Conservation (phyloP, 2,888 invertebrate genomes). For the Sesamia inferens region DNA sequence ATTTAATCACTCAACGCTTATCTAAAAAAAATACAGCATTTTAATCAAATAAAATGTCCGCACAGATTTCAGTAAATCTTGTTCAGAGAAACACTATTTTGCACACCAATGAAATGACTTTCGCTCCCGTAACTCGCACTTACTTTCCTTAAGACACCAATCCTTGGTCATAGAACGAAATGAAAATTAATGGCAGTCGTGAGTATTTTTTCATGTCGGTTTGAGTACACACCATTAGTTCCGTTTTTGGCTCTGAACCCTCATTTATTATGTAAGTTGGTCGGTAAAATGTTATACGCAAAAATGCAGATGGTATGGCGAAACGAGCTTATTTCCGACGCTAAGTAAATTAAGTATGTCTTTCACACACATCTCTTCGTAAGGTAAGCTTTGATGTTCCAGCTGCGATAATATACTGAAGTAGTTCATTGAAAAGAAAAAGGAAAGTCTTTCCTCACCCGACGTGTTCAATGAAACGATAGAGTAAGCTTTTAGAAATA, state of each 20-base stretch:
- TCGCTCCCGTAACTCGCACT: conserved; percentile 67
- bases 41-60: conserved; percentile 44
- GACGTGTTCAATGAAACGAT: conserved; percentile 10
- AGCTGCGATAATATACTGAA: conserved; percentile 53
- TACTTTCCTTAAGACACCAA: conserved; percentile 84
- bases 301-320: conserved; percentile 80
- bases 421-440: conserved; percentile 39
- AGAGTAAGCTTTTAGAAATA: conserved; percentile 43
- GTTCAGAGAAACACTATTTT: conserved; percentile 62
- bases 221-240: conserved; percentile 89
- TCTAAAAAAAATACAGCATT: conserved; percentile 24
- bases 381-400: conserved; percentile 63
- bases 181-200: conserved; percentile 88
- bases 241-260: conserved; percentile 85
- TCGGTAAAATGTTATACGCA: conserved; percentile 75
- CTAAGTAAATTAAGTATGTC: conserved; percentile 65
- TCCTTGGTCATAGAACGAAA: conserved; percentile 85
- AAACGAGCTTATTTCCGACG: conserved; percentile 66
- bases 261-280: conserved; percentile 88
- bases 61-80: conserved; percentile 61
- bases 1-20: conserved; percentile 1
- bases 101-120: conserved; percentile 67
- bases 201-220: conserved; percentile 90
- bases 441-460: conserved; percentile 30
- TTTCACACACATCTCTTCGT: conserved; percentile 51